Evolutionary conservation across 1,140 invertebrate genomes (phyloP).

Genomic region (Eriosoma lanigerum): DNA sequence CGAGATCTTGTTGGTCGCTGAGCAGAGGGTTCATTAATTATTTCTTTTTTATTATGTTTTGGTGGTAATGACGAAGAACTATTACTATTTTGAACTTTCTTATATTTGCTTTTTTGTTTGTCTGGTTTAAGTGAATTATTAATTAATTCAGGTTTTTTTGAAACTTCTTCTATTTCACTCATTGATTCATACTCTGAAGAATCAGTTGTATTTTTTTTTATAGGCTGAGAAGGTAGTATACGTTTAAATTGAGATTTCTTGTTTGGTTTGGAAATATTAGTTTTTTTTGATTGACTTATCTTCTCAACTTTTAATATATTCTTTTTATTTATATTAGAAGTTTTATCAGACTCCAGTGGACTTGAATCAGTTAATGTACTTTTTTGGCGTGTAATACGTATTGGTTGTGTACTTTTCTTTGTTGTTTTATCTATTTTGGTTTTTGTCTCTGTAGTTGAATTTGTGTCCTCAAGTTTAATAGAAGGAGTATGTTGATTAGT

Average conservation of each 20-base stretch:
- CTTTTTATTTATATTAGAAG: neutral
- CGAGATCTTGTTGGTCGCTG: neutral
- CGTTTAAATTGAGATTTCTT: constrained; percentile 1
- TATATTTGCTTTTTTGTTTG: neutral
- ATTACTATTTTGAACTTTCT: neutral
- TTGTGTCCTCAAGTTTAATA: neutral
- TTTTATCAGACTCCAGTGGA: neutral
- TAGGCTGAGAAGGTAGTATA: constrained; percentile 5
- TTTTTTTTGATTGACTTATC: constrained; percentile 11
- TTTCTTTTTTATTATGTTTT: neutral
- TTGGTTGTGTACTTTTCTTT: neutral
- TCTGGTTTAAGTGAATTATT: neutral
- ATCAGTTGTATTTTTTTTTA: neutral
- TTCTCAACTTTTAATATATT: constrained; percentile 3
- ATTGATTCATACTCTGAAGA: constrained; percentile 19
- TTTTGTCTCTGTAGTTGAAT: neutral
- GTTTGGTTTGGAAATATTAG: neutral
- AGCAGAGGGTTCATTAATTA: neutral
- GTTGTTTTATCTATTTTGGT: neutral
- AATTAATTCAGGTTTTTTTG: neutral
- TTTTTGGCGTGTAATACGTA: neutral
- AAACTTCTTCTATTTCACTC: neutral
- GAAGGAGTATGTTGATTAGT: too few relatives aligned
- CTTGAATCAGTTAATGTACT: neutral
- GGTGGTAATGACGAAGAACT: neutral